Evolutionary conservation across 2,797 vertebrate species (phyloP), one percentile per base, ranked within the genome.

Genomic region (Tadarida brasiliensis): DNA sequence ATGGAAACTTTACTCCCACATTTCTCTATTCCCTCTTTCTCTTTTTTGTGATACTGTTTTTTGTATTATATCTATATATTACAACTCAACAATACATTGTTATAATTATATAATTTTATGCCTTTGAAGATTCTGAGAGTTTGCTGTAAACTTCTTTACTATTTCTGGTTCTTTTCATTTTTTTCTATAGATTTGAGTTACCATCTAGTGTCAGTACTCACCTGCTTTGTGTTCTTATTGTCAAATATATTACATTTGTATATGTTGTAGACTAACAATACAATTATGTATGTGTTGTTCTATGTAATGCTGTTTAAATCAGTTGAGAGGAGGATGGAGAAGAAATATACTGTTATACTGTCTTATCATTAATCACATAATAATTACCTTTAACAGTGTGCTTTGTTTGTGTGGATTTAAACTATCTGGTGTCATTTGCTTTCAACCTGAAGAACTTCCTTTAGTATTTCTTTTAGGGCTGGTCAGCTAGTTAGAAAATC

Each of bases 391-490:
- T 15, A 68, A 56, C 16, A 20, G 11, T 26, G 15, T 35, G 22
- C 24, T 85, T 74, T 88, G 70, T 84, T 81, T 74, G 73, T 96
- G 28, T 35, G 57, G 33, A 24, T 90, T 73, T n/a, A 16, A 59
- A 86, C 85, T 68, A 67, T 83, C 26, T 65, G 20, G 19, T 74
- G 44, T 80, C 51, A 35, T 35, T 78, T 94, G 56, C 76, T 80
- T 95, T 91, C 54, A 78, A 39, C 44, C 15, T 56, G 30, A 96
- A 94, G 82, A 84, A 30, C 54, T 82, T 76, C 30, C 30, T 56
- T 74, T 44, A 73, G 44, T 78, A 33, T 90, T 87, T 94, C 49
- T 90, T 39, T 33, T 71, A 82, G 11, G 33, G 24, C 5, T 24
- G 4, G 14, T 87, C 51, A 78, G 77, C 44, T 68, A 61, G 30